These are phyloP conservation scores for Ataeniobius toweri DNA, from an alignment of 2,797 vertebrate species.

Conservation along the genomic window DNA sequence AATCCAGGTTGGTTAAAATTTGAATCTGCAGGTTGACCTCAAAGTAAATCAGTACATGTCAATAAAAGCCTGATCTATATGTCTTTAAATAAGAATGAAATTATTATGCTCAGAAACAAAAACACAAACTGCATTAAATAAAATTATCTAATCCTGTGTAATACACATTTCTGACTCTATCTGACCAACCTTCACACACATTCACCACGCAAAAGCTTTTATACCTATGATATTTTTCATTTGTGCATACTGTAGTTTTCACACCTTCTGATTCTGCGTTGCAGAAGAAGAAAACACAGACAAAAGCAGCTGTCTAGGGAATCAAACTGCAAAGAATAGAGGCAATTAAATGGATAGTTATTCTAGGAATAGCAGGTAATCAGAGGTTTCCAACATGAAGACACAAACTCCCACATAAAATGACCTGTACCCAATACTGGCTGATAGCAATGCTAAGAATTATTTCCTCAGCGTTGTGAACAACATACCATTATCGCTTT, in stretches of 20 bases:
- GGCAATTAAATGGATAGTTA: conserved; percentile 40
- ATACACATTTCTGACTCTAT: too few relatives aligned
- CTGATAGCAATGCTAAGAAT: conserved; percentile 54
- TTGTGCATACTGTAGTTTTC: conserved; percentile 37
- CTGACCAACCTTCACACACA: neutral
- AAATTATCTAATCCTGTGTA: neutral
- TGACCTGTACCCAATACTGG: conserved; percentile 15
- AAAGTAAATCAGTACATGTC: too few relatives aligned
- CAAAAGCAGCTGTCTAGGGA: conserved; percentile 46
- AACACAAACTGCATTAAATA: neutral
- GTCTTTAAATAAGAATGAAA: neutral
- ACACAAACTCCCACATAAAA: conserved; percentile 4
- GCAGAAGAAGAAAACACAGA: conserved; percentile 35
- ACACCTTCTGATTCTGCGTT: conserved; percentile 36
- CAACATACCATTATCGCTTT: conserved; percentile 61
- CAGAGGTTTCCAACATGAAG: conserved; percentile 40
- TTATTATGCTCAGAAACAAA: neutral
- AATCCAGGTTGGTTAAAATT: neutral
- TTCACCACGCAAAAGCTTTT: neutral
- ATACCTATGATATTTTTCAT: conserved; percentile 19
- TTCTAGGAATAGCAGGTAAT: conserved; percentile 67
- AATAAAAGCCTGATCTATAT: neutral
- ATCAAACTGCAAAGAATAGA: conserved; percentile 44
- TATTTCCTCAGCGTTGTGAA: conserved; percentile 42
- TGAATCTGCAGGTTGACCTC: neutral